A percentile compares a stretch with the other conserved stretches of the same genome.
Conservation (phyloP, 2,113 vertebrate species). For the Barnardius zonarius region DNA sequence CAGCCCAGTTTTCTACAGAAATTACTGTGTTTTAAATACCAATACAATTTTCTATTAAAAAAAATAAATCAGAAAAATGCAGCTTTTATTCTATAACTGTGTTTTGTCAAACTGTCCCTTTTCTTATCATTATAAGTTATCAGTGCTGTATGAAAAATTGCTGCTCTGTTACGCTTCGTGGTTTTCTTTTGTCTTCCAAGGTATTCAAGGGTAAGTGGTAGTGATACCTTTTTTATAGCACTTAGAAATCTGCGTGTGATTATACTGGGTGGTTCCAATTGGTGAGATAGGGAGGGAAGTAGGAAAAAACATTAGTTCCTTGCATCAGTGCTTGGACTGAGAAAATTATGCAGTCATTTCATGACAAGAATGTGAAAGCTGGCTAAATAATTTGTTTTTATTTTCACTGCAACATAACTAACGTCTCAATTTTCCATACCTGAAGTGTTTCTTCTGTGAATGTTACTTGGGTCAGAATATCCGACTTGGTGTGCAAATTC, state of each 20-base stretch:
- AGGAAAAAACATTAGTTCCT: neutral
- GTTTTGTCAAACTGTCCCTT: neutral
- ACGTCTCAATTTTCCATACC: neutral
- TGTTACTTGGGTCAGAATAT: neutral
- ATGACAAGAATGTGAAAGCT: neutral
- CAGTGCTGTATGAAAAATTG: neutral
- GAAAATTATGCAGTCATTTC: neutral
- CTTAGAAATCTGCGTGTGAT: neutral
- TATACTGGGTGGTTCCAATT: neutral
- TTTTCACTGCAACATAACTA: neutral
- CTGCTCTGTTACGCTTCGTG: neutral
- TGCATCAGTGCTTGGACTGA: neutral
- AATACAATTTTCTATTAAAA: neutral
- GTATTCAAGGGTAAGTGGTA: neutral
- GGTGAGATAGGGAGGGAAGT: neutral
- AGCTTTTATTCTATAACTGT: neutral
- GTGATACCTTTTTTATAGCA: neutral
- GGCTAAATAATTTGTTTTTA: neutral
- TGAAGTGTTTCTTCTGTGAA: neutral
- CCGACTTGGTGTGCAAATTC: neutral
- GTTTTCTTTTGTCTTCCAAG: neutral
- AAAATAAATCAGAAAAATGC: neutral
- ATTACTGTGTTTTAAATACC: neutral
- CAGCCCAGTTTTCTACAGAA: neutral
- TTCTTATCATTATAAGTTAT: neutral